Evolutionary conservation across 2,113 vertebrate species (phyloP).

Genomic region (Riparia riparia): DNA sequence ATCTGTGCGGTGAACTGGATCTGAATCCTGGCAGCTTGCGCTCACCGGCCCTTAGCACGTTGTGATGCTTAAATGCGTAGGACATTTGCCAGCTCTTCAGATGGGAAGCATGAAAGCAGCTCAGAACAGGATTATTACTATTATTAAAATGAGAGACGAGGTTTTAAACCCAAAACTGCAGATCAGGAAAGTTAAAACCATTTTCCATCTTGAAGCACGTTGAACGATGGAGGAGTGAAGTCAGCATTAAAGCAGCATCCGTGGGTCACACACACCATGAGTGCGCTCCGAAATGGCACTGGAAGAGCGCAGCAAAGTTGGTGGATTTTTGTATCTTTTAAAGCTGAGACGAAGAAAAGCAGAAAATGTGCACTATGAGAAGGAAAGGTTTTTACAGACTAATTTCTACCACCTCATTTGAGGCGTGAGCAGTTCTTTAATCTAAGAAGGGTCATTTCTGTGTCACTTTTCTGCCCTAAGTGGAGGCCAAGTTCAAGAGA

Average conservation of each 20-base stretch:
- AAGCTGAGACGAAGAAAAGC: background rate
- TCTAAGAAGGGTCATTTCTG: background rate
- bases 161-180: conserved; percentile 7
- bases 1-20: background rate
- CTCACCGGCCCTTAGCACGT: background rate
- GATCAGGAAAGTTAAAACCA: background rate
- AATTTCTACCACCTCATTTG: background rate
- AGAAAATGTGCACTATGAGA: background rate
- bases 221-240: background rate
- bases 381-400: background rate
- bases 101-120: background rate
- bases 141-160: background rate
- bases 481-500: conserved; percentile 7
- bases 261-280: background rate
- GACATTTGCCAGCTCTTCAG: background rate
- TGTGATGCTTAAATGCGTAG: background rate
- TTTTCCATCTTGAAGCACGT: background rate
- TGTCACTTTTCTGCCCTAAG: background rate
- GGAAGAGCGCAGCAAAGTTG: background rate
- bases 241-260: background rate
- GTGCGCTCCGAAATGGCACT: background rate
- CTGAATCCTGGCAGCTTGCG: background rate
- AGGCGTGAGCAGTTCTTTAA: background rate
- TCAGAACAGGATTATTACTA: conserved; percentile 1
- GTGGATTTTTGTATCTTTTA: background rate